These are phyloP conservation scores for Polia nebulosa DNA, from an alignment of 2,888 invertebrate species.

Conservation along the genomic window DNA sequence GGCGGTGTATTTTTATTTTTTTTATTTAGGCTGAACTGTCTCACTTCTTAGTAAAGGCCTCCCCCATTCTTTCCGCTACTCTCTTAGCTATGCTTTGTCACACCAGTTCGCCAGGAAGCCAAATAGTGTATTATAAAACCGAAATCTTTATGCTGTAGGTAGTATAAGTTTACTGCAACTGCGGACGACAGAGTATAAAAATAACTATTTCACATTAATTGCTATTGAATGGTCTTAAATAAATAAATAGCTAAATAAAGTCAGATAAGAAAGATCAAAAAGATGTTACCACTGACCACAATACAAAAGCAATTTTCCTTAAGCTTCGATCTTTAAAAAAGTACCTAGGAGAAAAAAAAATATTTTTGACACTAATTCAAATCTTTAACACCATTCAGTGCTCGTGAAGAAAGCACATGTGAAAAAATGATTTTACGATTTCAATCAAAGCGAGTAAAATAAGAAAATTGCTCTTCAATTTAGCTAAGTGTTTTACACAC, in stretches of 20 bases:
- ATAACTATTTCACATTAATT: not conserved
- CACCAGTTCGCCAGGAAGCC: too few relatives aligned
- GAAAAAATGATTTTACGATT: not conserved
- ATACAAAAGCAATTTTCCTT: too few relatives aligned
- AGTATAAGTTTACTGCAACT: not conserved
- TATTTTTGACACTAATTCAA: not conserved
- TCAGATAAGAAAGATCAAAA: too few relatives aligned
- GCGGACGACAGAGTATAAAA: not conserved
- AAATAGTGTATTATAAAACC: not conserved
- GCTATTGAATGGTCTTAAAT: not conserved
- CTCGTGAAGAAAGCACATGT: not conserved
- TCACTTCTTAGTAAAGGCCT: too few relatives aligned
- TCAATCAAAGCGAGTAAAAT: conserved; percentile 7
- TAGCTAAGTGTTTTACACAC: conserved; percentile 25
- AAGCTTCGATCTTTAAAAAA: too few relatives aligned
- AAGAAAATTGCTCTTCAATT: conserved; percentile 31
- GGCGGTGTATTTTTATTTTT: too few relatives aligned
- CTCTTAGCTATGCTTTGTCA: too few relatives aligned
- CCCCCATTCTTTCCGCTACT: too few relatives aligned
- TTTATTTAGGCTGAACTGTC: too few relatives aligned
- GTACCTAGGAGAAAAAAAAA: not conserved
- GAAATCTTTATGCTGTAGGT: not conserved
- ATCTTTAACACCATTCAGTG: not conserved
- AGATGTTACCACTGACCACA: not conserved
- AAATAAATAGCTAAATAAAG: not conserved